Conservation (phyloP, 2,888 invertebrate genomes). For the Siphlonurus alternatus region DNA sequence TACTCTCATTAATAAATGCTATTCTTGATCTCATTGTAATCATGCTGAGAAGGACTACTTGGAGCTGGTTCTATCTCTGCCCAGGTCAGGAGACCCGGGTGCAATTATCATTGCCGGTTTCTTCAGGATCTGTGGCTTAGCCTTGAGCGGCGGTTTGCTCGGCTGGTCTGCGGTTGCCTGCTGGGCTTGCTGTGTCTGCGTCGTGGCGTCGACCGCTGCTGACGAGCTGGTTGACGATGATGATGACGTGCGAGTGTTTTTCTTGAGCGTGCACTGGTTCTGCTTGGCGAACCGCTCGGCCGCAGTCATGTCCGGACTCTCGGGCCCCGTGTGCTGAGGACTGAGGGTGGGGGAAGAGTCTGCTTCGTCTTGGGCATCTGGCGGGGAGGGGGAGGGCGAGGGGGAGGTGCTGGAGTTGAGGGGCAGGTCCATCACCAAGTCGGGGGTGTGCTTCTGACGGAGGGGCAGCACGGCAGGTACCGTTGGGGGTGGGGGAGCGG, state of each 20-base stretch:
- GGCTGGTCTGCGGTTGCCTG: slow-evolving; percentile 10
- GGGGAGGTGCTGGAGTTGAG: slow-evolving; percentile 19
- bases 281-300: slow-evolving; percentile 64
- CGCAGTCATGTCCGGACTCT: slow-evolving; percentile 47
- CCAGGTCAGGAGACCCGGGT: slow-evolving; percentile 11
- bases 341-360: slow-evolving; percentile 9
- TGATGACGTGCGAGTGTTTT: slow-evolving; percentile 30
- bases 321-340: slow-evolving; percentile 25
- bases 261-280: slow-evolving; percentile 61
- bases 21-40: too few species aligned
- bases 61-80: slow-evolving; percentile 1
- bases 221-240: slow-evolving; percentile 12
- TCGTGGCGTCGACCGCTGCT: slow-evolving; percentile 16
- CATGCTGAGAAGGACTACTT: too few species aligned
- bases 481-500: not conserved
- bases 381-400: slow-evolving; percentile 6
- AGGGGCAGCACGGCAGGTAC: slow-evolving; percentile 7
- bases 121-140: slow-evolving; percentile 64
- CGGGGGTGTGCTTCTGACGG: slow-evolving; percentile 41
- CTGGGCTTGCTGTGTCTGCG: slow-evolving; percentile 14
- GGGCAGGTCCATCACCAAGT: slow-evolving; percentile 72
- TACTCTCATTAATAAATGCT: too few species aligned
- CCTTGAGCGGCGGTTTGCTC: slow-evolving; percentile 54
- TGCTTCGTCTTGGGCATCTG: slow-evolving; percentile 16
- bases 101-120: slow-evolving; percentile 37